Percentiles rank a stretch among this genome's conserved stretches.
Evolutionary conservation across 2,113 vertebrate species (phyloP).

Genomic region (Mustela lutreola): DNA sequence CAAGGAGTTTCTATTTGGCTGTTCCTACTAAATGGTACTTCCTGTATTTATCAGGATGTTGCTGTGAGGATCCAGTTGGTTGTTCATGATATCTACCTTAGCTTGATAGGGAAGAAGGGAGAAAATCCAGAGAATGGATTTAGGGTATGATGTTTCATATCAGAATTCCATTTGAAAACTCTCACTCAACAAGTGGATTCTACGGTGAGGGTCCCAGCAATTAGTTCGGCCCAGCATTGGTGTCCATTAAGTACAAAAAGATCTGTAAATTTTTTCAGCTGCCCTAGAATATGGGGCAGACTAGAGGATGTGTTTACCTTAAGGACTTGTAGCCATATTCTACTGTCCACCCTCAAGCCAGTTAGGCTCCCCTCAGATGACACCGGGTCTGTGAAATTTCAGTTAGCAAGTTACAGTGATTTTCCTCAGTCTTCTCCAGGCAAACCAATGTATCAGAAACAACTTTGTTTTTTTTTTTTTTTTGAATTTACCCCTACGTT

Average conservation of each 20-base stretch:
- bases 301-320: background rate
- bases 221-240: background rate
- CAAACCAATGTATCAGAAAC: background rate
- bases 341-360: background rate
- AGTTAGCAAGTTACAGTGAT: background rate
- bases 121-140: background rate
- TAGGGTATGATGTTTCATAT: background rate
- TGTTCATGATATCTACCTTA: background rate
- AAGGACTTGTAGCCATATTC: background rate
- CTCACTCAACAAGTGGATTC: background rate
- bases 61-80: background rate
- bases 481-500: background rate
- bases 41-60: background rate
- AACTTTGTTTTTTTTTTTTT: background rate
- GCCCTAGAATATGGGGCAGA: background rate
- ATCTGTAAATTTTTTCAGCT: background rate
- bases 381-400: background rate
- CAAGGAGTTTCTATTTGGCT: background rate
- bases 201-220: background rate
- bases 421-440: background rate
- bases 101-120: background rate
- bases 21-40: background rate
- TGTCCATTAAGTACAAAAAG: background rate
- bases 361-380: background rate
- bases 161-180: background rate